phyloP scores from a whole-genome alignment of 2,797 vertebrate genomes.

The Rhinogobio ventralis region DNA sequence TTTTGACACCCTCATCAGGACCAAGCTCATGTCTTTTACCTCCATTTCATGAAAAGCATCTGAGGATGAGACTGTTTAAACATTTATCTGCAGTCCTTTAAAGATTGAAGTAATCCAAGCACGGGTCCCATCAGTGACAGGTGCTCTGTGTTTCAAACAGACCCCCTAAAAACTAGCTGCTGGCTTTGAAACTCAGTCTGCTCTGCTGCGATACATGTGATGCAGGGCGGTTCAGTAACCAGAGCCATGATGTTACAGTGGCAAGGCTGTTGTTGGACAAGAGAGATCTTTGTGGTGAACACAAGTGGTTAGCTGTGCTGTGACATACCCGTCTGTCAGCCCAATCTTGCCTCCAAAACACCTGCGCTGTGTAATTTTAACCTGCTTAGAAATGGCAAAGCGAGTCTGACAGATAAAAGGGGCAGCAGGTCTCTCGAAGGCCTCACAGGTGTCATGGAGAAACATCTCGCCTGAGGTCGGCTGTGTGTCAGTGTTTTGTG shows the following conservation, averaged over 20 bases:
- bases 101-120: slow-evolving; percentile 71
- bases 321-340: slow-evolving; percentile 77
- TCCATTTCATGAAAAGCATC: not conserved
- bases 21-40: not conserved
- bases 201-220: slow-evolving; percentile 67
- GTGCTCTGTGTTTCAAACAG: slow-evolving; percentile 74
- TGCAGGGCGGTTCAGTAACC: slow-evolving; percentile 74
- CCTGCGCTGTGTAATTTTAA: slow-evolving; percentile 77
- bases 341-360: slow-evolving; percentile 69
- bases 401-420: slow-evolving; percentile 44
- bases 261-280: slow-evolving; percentile 77
- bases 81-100: slow-evolving; percentile 30
- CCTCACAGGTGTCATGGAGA: slow-evolving; percentile 54
- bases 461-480: slow-evolving; percentile 33
- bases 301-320: slow-evolving; percentile 80
- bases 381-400: slow-evolving; percentile 67
- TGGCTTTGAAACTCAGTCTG: slow-evolving; percentile 68
- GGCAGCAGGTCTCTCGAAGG: slow-evolving; percentile 25
- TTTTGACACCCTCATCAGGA: not conserved
- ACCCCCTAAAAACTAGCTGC: slow-evolving; percentile 71
- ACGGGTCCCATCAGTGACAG: slow-evolving; percentile 66
- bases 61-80: slow-evolving; percentile 30
- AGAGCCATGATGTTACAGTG: slow-evolving; percentile 76
- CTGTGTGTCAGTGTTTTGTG: not conserved
- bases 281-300: slow-evolving; percentile 81